Evolutionary conservation across 2,888 invertebrate species (phyloP).

Genomic region (Mylabris sibirica): DNA sequence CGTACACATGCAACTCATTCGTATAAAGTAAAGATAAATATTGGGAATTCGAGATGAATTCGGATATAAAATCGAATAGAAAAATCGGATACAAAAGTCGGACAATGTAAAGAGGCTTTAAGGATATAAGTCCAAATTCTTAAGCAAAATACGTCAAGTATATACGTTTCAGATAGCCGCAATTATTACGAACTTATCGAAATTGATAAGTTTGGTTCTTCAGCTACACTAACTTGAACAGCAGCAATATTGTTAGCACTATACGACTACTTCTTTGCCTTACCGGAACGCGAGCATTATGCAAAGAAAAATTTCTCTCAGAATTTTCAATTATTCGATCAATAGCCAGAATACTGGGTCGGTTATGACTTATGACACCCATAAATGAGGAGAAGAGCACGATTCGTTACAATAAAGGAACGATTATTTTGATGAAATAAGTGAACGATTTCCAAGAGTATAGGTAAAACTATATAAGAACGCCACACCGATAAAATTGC

Average conservation of each 20-base stretch:
- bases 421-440: neutral
- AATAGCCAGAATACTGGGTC: neutral
- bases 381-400: neutral
- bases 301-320: neutral
- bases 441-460: neutral
- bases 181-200: too few relatives aligned
- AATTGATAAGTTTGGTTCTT: too few relatives aligned
- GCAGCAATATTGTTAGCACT: neutral
- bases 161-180: too few relatives aligned
- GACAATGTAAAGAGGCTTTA: too few relatives aligned
- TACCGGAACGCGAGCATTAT: neutral
- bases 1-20: too few relatives aligned
- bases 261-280: neutral
- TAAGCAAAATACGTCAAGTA: too few relatives aligned
- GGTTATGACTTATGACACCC: neutral
- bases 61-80: too few relatives aligned
- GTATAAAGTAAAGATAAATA: too few relatives aligned
- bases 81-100: too few relatives aligned
- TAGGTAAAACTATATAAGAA: too few relatives aligned
- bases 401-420: neutral
- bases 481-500: too few relatives aligned
- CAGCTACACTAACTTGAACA: slow-evolving; percentile 20
- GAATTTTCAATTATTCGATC: neutral
- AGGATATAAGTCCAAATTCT: slow-evolving; percentile 39
- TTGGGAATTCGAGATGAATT: too few relatives aligned